A percentile compares a stretch with the other conserved stretches of the same genome.
Conservation (phyloP, 2,113 vertebrate species). For the Astur gentilis region DNA sequence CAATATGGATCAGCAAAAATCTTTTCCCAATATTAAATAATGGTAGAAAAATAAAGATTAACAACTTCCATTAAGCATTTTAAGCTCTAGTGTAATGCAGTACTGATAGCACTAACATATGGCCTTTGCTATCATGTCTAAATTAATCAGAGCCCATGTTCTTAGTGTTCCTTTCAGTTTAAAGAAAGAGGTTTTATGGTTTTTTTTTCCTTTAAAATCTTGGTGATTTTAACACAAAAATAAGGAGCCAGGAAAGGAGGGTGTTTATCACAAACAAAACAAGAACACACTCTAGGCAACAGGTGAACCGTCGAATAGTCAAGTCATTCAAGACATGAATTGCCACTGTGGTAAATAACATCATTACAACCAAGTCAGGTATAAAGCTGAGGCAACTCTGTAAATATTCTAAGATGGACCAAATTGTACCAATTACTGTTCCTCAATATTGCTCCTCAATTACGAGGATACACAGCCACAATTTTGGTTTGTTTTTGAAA, state of each 20-base stretch:
- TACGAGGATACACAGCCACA: background rate
- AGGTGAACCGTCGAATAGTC: background rate
- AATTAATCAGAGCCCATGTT: background rate
- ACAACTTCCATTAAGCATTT: conserved; percentile 32
- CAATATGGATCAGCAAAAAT: conserved; percentile 31
- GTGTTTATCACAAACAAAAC: background rate
- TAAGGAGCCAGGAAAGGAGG: background rate
- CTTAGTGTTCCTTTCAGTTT: background rate
- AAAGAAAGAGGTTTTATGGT: background rate
- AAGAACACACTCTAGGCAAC: background rate
- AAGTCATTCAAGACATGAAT: background rate
- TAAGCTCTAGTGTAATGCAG: background rate
- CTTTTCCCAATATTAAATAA: conserved; percentile 7
- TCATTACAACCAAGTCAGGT: background rate
- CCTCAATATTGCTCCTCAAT: background rate
- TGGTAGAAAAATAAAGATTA: conserved; percentile 27
- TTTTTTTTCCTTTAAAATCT: background rate
- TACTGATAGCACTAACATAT: conserved; percentile 5
- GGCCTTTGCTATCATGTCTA: background rate
- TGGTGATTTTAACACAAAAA: background rate
- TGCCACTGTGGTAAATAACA: background rate
- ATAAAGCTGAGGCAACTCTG: background rate
- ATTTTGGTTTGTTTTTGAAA: background rate
- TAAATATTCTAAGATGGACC: background rate
- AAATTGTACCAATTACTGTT: background rate